Conservation (phyloP, 2,797 vertebrate genomes). For the Simalia tracyae region DNA sequence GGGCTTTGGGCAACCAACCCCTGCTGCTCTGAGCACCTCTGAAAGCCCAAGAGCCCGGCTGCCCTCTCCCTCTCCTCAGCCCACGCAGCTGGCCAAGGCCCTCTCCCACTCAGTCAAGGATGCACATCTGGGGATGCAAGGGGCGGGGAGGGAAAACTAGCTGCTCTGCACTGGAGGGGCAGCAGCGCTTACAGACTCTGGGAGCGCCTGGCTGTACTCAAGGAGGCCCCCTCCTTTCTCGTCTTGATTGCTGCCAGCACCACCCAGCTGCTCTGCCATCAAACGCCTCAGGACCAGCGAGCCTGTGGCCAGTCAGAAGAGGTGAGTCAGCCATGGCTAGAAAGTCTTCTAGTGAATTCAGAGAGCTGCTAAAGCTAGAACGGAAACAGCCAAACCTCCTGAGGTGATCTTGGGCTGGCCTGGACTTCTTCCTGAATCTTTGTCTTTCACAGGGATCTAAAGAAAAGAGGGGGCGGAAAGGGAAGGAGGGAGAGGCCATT, state of each 20-base stretch:
- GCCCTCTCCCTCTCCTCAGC: background rate
- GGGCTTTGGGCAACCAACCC: background rate
- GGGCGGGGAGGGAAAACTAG: background rate
- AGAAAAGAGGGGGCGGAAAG: background rate
- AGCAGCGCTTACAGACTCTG: background rate
- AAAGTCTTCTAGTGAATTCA: background rate
- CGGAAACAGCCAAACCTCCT: background rate
- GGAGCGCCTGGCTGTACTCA: background rate
- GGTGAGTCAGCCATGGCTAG: background rate
- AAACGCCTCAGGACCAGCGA: background rate
- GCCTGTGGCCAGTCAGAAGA: background rate
- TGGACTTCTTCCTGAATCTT: background rate
- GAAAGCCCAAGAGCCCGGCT: background rate
- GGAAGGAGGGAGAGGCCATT: background rate
- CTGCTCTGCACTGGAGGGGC: background rate
- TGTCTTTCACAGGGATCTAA: slow-evolving; percentile 5
- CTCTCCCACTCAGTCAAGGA: background rate
- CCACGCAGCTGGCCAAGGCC: background rate
- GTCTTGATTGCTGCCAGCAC: fast-evolving
- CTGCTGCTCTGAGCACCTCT: background rate
- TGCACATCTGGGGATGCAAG: background rate
- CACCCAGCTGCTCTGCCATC: background rate
- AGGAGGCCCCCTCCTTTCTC: background rate
- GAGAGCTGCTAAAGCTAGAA: background rate
- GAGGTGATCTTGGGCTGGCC: background rate